phyloP scores from a whole-genome alignment of 2,113 vertebrate species.

The Shinisaurus crocodilurus region DNA sequence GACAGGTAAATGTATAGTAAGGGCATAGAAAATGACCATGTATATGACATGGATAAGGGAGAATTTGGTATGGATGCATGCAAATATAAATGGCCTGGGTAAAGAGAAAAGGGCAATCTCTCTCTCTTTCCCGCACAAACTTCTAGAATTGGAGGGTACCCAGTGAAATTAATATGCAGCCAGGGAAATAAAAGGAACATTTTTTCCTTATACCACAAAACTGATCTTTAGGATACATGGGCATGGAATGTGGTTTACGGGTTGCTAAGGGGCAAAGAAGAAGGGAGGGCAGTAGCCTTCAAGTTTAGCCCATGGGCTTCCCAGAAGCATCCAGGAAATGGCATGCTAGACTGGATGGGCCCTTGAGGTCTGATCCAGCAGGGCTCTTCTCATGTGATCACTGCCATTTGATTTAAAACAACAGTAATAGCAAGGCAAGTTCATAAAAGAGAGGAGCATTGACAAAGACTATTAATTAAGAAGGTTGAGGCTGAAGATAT shows the following conservation, averaged over 20 bases:
- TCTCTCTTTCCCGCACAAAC: not conserved
- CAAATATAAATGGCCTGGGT: not conserved
- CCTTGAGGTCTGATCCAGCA: not conserved
- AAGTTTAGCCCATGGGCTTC: not conserved
- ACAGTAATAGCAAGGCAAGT: not conserved
- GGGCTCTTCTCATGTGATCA: not conserved
- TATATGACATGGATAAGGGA: not conserved
- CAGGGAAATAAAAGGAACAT: not conserved
- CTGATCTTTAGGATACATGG: not conserved
- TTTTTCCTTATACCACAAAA: too few relatives aligned
- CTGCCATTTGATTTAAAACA: not conserved
- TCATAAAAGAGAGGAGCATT: not conserved
- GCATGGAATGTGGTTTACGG: not conserved
- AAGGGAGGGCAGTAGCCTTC: not conserved
- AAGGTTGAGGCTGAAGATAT: not conserved
- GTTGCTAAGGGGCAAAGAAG: not conserved
- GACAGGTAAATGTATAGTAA: not conserved
- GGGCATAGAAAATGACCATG: not conserved
- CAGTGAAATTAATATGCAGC: not conserved
- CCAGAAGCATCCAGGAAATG: not conserved
- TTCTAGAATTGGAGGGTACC: not conserved
- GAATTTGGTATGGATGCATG: not conserved
- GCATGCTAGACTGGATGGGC: not conserved
- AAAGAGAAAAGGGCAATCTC: not conserved
- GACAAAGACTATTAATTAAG: constrained; percentile 11